Evolutionary conservation across 2,888 invertebrate genomes (phyloP), one percentile per base, ranked within the genome.

Genomic region (Schizotus pectinicornis): DNA sequence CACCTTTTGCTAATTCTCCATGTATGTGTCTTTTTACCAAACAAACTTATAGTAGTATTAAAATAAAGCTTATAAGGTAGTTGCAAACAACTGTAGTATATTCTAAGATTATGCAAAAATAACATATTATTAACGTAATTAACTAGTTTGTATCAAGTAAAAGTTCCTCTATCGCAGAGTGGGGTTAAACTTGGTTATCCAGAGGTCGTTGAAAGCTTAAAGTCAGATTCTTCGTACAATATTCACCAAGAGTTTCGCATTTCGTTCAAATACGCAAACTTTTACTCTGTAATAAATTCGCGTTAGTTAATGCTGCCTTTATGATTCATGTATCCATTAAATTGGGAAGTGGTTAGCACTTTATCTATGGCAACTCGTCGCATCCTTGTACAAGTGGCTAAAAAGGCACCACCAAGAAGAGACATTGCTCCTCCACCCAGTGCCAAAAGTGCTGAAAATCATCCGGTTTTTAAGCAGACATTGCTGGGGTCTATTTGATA

Each of bases 351-450:
- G 7, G 75, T 63, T 64, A 78, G 67, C 41, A 78, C 77, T 61
- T 83, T 83, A 12, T 85, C 80, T 59, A 79, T 75, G 59, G 77
- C 74, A 49, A 74, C 81, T 63, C 87, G 83, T 62, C 89, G 83
- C 79, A 92, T 85, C 61, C 90, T 86, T 8, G 90, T 85, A 72
- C 92, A 94, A 56, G 92, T 88, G 0, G 89, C 88, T 64, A 92
- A 81, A 14, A 93, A 81, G 0, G 89, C 88, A 6, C 89, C 89
- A 0, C 87, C 84, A 56, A 94, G 80, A 43, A 91, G 84, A 38
- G 90, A 90, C 60, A 92, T 81, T 9, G 76, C 75, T 6, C 78
- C 79, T 38, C 77, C 79, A 5, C 82, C 81, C 12, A 83, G 72
- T 1, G 82, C 83, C 33, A 83, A 68, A 34, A 84, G 70, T 0